phyloP scores from a whole-genome alignment of 2,888 invertebrate species.

The Drosophila tripunctata region DNA sequence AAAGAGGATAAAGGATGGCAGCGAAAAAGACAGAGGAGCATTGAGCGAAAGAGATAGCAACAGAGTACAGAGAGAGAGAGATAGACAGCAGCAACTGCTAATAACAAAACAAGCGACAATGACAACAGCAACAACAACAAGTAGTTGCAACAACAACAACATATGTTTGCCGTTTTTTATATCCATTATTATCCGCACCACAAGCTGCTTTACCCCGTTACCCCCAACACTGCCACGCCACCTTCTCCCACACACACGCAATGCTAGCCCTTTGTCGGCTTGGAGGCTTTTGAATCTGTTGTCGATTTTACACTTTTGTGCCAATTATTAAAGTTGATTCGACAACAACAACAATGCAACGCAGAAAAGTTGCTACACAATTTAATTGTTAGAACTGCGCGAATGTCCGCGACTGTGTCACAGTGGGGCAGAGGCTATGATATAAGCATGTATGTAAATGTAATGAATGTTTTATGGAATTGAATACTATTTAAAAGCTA shows the following conservation, averaged over 20 bases:
- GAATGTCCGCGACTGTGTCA: neutral
- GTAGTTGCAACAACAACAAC: slow-evolving; percentile 14
- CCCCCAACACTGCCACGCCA: no score
- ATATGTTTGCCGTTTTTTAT: slow-evolving; percentile 33
- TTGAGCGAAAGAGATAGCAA: neutral
- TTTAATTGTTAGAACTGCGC: slow-evolving; percentile 15
- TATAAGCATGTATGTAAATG: neutral
- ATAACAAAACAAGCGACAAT: slow-evolving; percentile 53
- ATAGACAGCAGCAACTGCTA: slow-evolving; percentile 29
- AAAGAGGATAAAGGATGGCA: slow-evolving; percentile 1
- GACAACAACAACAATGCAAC: slow-evolving; percentile 5
- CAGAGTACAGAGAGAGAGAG: slow-evolving; percentile 11
- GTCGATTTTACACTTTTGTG: slow-evolving; percentile 11
- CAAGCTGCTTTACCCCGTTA: neutral
- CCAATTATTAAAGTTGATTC: slow-evolving; percentile 40
- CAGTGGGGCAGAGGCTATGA: slow-evolving; percentile 13
- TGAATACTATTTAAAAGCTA: no score
- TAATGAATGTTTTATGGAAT: neutral
- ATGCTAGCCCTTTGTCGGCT: slow-evolving; percentile 44
- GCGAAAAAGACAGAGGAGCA: neutral
- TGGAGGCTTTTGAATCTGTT: slow-evolving; percentile 16
- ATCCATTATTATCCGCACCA: slow-evolving; percentile 3
- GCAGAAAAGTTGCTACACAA: slow-evolving; percentile 3
- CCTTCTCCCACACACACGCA: no score
- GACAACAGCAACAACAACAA: slow-evolving; percentile 28